phyloP scores from a whole-genome alignment of 2,888 invertebrate genomes.

The Xestia sexstrigata region DNA sequence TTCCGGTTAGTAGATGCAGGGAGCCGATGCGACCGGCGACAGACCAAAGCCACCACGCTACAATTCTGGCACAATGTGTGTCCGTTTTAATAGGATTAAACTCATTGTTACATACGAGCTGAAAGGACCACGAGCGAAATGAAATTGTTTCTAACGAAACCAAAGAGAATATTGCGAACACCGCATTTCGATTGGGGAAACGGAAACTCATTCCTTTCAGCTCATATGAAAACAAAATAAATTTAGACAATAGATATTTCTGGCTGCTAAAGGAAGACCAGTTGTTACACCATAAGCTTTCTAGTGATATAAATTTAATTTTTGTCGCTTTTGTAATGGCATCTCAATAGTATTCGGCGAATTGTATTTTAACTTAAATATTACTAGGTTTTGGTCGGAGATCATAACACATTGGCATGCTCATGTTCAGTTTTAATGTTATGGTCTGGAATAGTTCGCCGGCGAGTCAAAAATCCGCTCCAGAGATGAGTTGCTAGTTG shows the following conservation, averaged over 20 bases:
- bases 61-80: conserved; percentile 89
- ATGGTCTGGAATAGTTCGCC: neutral
- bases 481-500: too few relatives aligned
- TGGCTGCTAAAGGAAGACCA: conserved; percentile 3
- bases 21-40: conserved; percentile 86
- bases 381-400: neutral
- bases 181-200: conserved; percentile 66
- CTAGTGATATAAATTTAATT: neutral
- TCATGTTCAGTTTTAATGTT: neutral
- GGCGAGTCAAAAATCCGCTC: neutral
- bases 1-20: conserved; percentile 85
- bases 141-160: conserved; percentile 83
- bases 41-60: conserved; percentile 88
- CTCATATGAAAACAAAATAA: conserved; percentile 59
- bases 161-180: conserved; percentile 73
- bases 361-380: neutral
- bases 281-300: conserved; percentile 12
- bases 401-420: neutral
- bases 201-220: conserved; percentile 57
- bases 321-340: neutral
- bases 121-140: conserved; percentile 84
- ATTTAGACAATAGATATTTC: conserved; percentile 38
- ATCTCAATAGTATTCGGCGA: neutral
- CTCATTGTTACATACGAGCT: conserved; percentile 88
- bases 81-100: conserved; percentile 90